Base-by-base conservation (phyloP, 2,113 vertebrate genomes). In the Numida meleagris region DNA sequence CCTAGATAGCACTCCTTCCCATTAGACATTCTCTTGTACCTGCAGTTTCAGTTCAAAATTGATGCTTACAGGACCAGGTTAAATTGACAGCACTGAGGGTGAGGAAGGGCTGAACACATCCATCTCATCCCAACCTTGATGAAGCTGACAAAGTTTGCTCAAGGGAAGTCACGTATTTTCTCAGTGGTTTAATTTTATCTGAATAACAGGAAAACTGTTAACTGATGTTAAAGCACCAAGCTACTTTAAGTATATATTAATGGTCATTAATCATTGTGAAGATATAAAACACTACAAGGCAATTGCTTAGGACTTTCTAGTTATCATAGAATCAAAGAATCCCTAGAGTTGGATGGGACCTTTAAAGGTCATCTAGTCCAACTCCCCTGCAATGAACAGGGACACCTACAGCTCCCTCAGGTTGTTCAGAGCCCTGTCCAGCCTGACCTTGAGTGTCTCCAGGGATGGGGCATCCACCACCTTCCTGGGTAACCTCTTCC, bases 71-170 rank as follows among this genome's bases (percentile, higher is more conserved):
- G 48, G n/a, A 63, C 7, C 6, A 46, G 12, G 3, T 2, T 77
- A 1, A 34, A 66, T 17, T 25, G 25, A 62, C 3, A 24, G 16
- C 0, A 0, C 1, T 61, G 81, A 34, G 61, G 58, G 3, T 76
- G 8, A 42, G 55, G 29, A 81, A 75, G 16, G 4, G 7, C 25
- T 86, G 27, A 88, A 21, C 2, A 2, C 14, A 19, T 2, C 20
- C 55, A 51, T 8, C 8, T 42, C 3, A 0, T 14, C 7, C 2
- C 42, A n/a, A 51, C 10, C 4, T 24, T 34, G 7, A 3, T 81
- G n/a, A 71, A 66, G 16, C 8, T 40, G 58, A 21, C 15, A 43
- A 53, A 43, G 11, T 46, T 68, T 46, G 8, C 4, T 31, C 9
- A 40, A 14, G 19, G 14, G 13, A 57, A 68, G 55, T 75, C 2